These are phyloP conservation scores for Neosalanx taihuensis DNA, from an alignment of 2,797 vertebrate genomes.

Conservation along the genomic window DNA sequence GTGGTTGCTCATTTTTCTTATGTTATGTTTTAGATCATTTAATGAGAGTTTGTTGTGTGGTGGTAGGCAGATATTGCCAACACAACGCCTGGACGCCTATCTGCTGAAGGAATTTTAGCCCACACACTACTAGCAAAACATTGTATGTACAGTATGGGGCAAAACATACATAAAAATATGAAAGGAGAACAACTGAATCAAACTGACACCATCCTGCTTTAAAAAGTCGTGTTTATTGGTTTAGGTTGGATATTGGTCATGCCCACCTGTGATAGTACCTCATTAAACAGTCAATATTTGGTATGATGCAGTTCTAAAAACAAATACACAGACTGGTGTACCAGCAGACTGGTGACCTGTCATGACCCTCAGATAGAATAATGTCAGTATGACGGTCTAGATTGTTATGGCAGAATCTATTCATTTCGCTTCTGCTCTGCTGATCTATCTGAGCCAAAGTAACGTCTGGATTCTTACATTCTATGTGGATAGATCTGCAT, in stretches of 20 bases:
- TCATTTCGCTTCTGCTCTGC: not conserved
- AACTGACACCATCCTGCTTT: no score
- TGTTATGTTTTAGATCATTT: constrained; percentile 53
- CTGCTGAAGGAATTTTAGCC: constrained; percentile 51
- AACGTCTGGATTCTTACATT: constrained; percentile 23
- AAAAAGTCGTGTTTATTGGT: not conserved
- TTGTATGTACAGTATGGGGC: constrained; percentile 8
- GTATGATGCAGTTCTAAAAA: not conserved
- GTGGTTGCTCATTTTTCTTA: constrained; percentile 31
- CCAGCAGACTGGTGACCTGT: no score
- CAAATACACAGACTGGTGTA: no score
- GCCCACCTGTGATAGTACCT: no score
- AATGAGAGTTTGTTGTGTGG: constrained; percentile 56
- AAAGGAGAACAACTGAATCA: not conserved
- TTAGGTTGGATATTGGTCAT: not conserved
- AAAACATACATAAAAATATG: constrained; percentile 20
- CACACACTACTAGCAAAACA: constrained; percentile 27
- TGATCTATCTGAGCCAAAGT: constrained; percentile 18
- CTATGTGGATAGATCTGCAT: not conserved
- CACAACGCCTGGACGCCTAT: constrained; percentile 54
- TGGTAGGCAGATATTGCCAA: constrained; percentile 49
- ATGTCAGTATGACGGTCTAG: no score
- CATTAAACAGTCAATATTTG: not conserved
- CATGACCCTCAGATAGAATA: no score
- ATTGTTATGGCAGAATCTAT: not conserved